Evolutionary conservation across 2,888 invertebrate species (phyloP), one percentile per base, ranked within the genome.

Genomic region (Lasius fuliginosus): DNA sequence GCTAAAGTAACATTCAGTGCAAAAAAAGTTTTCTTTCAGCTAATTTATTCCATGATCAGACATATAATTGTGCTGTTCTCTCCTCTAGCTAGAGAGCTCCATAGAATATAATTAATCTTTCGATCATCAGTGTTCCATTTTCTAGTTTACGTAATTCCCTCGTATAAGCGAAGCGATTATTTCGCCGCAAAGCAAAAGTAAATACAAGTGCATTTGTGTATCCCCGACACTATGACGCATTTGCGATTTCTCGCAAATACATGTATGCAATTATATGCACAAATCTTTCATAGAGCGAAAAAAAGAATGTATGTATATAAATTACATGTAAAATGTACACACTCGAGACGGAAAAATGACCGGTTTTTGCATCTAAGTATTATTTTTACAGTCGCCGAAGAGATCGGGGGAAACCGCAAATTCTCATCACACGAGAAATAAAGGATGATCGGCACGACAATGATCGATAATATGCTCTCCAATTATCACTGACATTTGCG

Each of bases 401-500:
- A 67, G 6, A 68, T 42, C 23, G 8, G 36, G 30, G 4, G 12
- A 56, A 40, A 67, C 42, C 56, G 15, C n/a, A 67, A 30, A 36
- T n/a, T 58, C 68, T 77, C 56, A 68, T 68, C 42, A 56, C 42
- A n/a, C 3, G 12, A 15, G 8, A 67, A 77, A 77, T 68, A 68
- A 33, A 65, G 23, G n/a, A 65, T 64, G 30, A 58, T 67, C n/a
- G 27, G 15, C n/a, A 49, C 65, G 6, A 74, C 53, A 42, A 74
- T 30, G 30, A 74, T 82, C 65, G 46, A 64, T 71, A 74, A 82
- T 65, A 64, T 58, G 73, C 42, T 40, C 9, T 64, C 82, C 75
- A 85, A 89, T 87, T 87, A 85, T 71, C 85, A 81, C 73, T 85
- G 85, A 89, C 88, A 89, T 87, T 89, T 87, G 88, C 65, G 60